Conservation (phyloP, 2,113 vertebrate genomes). For the Nyctereutes procyonoides region DNA sequence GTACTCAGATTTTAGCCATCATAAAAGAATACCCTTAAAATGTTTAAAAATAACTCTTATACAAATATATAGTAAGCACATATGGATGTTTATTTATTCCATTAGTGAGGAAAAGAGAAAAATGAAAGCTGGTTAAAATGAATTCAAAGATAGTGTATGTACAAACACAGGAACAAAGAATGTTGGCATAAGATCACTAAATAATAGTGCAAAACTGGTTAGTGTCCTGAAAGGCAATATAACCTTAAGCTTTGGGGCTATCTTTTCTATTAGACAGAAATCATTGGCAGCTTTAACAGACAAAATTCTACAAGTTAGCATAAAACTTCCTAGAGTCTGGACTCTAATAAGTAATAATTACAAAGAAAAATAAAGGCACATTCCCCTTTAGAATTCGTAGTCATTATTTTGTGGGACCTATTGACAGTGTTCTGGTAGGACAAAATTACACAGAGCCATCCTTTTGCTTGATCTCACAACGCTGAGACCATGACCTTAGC, state of each 20-base stretch:
- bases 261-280: not conserved
- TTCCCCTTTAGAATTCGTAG: not conserved
- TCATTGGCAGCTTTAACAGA: not conserved
- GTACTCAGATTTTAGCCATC: not conserved
- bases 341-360: not conserved
- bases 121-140: not conserved
- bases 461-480: not conserved
- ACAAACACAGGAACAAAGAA: not conserved
- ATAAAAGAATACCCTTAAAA: not conserved
- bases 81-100: not conserved
- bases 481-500: not conserved
- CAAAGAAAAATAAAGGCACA: not conserved
- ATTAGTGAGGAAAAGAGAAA: not conserved
- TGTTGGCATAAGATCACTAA: not conserved
- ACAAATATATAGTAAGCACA: not conserved
- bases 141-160: not conserved
- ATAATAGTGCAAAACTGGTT: not conserved
- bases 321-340: not conserved
- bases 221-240: not conserved
- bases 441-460: not conserved
- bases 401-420: not conserved
- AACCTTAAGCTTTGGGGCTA: not conserved
- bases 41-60: not conserved
- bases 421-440: not conserved
- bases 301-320: not conserved